Percentiles rank a stretch among this genome's conserved stretches.
Conservation (phyloP, 1,140 invertebrate species). For the Drosophila prosaltans region DNA sequence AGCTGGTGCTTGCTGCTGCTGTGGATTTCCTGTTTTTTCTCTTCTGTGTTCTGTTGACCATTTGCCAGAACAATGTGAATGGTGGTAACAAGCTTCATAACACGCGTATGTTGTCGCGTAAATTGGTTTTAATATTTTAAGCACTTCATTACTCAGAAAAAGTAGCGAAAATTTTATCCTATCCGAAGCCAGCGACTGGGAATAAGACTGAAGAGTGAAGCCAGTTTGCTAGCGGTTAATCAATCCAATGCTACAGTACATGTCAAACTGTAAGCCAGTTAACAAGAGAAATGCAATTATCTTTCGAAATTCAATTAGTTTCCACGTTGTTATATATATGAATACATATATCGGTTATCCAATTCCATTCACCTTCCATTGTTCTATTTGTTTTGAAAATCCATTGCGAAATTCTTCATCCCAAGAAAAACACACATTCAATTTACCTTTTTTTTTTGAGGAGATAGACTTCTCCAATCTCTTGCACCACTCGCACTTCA, state of each 20-base stretch:
- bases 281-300: conserved; percentile 1
- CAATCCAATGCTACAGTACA: conserved; percentile 20
- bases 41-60: background rate
- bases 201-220: conserved; percentile 44
- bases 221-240: conserved; percentile 45
- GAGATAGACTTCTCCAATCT: no score
- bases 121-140: conserved; percentile 82
- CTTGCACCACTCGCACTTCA: no score
- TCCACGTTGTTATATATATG: background rate
- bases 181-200: conserved; percentile 1
- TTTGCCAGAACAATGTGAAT: conserved; percentile 51
- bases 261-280: background rate
- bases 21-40: background rate
- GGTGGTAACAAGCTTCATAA: conserved; percentile 71
- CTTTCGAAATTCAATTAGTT: background rate
- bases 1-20: conserved; percentile 53
- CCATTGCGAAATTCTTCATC: conserved; percentile 7
- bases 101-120: conserved; percentile 79
- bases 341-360: background rate
- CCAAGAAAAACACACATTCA: conserved; percentile 5
- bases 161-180: background rate
- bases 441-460: conserved; percentile 20
- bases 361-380: background rate
- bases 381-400: conserved; percentile 1
- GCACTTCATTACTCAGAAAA: conserved; percentile 69